Evolutionary conservation across 1,140 invertebrate species (phyloP), one percentile per base, ranked within the genome.

Genomic region (Macrotrachela quadricornifera): DNA sequence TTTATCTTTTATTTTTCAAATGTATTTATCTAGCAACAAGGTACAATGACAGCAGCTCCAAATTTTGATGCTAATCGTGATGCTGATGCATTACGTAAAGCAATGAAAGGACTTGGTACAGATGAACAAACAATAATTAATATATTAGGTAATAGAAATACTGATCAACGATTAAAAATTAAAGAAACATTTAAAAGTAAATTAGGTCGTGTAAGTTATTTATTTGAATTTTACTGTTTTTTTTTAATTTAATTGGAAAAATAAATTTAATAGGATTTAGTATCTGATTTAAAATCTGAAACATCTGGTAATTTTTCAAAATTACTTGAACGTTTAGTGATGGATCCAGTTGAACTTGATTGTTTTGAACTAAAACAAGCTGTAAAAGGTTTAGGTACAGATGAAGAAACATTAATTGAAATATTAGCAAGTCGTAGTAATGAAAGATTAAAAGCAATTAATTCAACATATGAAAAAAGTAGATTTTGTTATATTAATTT

Each of bases 121-220:
- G 49, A 50, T 39, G 46, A 53, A 30, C 80, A 83, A 62, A 77
- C 82, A 45, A 83, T 95, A 60, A 90, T 90, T 60, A 81, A 87
- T 61, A 77, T 92, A 1, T 70, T 94, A 9, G 82, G 82, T 44
- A 79, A 80, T 61, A 76, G 87, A 59, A 83, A 82, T 53, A 83
- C 83, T 62, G 80, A 82, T 13, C 87, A 94, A 70, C 76, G 91
- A 58, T 71, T 85, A 54, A 80, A 92, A 68, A 87, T 96, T 59
- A 79, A 81, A 11, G 78, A 81, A 61, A 78, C 80, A 0, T 97
- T 85, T 70, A 94, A 95, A 73, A 85, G 82, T 46, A 77, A 82
- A 60, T 95, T 83, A 67, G 90, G 88, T 66, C 92, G 90, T 70
- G 80, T 82, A 58, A 50, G 54, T 30, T 8, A 49, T 49, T 45